phyloP scores from a whole-genome alignment of 2,113 vertebrate genomes.

The Rhineura floridana region DNA sequence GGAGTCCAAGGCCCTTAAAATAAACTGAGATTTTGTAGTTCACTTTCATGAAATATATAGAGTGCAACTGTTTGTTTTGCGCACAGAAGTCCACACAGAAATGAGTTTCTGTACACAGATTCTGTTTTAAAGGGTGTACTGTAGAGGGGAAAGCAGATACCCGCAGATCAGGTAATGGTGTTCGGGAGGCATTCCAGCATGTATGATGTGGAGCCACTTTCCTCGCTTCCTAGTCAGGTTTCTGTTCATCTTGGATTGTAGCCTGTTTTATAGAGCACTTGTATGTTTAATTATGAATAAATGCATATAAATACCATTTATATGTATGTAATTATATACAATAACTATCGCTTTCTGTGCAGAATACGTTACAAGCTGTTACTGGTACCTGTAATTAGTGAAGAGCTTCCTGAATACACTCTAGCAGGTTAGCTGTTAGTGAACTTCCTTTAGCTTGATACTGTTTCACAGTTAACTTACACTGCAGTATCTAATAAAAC shows the following conservation, averaged over 20 bases:
- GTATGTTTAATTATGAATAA: constrained; percentile 21
- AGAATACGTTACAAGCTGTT: constrained; percentile 7
- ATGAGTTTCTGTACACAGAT: not conserved
- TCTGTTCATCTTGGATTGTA: constrained; percentile 21
- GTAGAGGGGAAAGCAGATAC: not conserved
- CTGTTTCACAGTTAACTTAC: not conserved
- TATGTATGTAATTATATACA: constrained; percentile 22
- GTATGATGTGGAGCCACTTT: not conserved
- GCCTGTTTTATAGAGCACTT: constrained; percentile 16
- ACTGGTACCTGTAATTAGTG: constrained; percentile 1
- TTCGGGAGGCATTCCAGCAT: not conserved
- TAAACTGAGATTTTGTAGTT: not conserved
- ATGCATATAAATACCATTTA: constrained; percentile 30
- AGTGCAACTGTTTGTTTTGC: not conserved
- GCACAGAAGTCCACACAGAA: not conserved
- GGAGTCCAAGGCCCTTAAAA: not conserved
- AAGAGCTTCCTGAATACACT: not conserved
- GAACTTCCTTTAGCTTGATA: not conserved
- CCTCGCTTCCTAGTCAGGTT: not conserved
- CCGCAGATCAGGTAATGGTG: no score
- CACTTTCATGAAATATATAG: not conserved
- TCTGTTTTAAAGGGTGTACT: not conserved
- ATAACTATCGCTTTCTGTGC: constrained; percentile 20
- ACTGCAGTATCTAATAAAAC: not conserved
- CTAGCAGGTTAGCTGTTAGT: not conserved